phyloP scores from a whole-genome alignment of 2,888 invertebrate genomes.

The Xestia xanthographa region DNA sequence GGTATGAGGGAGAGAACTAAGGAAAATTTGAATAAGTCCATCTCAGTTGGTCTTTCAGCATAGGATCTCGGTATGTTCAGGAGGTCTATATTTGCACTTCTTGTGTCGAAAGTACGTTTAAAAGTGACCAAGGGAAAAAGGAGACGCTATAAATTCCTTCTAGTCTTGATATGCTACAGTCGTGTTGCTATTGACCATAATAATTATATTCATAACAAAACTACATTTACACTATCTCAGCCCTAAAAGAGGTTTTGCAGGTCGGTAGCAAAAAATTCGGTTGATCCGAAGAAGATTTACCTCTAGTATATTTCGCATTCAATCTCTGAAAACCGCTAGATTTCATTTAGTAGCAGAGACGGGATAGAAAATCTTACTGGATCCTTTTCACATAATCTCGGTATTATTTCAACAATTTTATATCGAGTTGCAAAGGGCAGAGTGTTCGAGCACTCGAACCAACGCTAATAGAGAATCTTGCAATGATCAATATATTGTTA shows the following conservation, averaged over 20 bases:
- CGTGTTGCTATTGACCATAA: neutral
- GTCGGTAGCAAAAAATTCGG: neutral
- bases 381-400: conserved; percentile 32
- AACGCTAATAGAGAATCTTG: conserved; percentile 25
- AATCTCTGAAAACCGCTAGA: neutral
- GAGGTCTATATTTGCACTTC: neutral
- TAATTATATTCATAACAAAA: neutral
- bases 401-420: conserved; percentile 45
- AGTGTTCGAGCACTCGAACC: conserved; percentile 33
- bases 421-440: conserved; percentile 50
- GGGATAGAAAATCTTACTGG: neutral
- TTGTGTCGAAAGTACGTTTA: neutral
- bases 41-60: neutral
- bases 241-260: neutral
- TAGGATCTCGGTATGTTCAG: neutral
- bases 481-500: conserved; percentile 37
- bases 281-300: neutral
- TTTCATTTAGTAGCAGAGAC: neutral
- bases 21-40: neutral
- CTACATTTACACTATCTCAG: neutral
- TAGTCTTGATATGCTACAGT: no score
- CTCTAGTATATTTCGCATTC: neutral
- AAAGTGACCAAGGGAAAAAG: neutral
- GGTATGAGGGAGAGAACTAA: conserved; percentile 23
- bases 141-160: neutral